Conservation (phyloP, 2,888 invertebrate species). For the Archaeoteleia sp. region DNA sequence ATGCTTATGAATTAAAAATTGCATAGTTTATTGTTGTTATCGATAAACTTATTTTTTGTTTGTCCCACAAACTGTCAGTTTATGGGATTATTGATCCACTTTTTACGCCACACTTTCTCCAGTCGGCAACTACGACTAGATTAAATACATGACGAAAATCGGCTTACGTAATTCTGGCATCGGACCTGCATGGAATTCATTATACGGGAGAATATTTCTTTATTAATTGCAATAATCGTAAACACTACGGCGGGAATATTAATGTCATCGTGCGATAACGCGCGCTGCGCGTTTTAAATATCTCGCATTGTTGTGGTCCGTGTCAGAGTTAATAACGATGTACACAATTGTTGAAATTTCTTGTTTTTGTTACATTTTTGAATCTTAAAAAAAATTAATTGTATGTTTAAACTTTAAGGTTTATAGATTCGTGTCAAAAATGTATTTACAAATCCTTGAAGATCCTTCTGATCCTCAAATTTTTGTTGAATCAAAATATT, state of each 20-base stretch:
- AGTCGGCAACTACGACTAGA: background rate
- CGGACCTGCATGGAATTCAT: background rate
- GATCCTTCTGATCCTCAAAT: no score
- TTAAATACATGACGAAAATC: constrained; percentile 7
- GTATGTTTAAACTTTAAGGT: no score
- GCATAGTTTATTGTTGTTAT: no score
- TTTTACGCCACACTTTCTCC: constrained; percentile 17
- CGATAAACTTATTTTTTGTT: constrained; percentile 11
- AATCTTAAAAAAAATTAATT: no score
- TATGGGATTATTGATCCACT: constrained; percentile 4
- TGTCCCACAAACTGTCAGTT: constrained; percentile 3
- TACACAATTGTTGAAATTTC: background rate
- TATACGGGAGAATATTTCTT: no score
- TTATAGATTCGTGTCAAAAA: no score
- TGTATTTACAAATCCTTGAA: no score
- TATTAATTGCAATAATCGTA: constrained; percentile 4
- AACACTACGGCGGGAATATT: constrained; percentile 1
- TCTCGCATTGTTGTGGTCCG: constrained; percentile 1
- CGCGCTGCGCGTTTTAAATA: background rate
- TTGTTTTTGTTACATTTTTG: background rate
- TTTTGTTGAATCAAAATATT: no score
- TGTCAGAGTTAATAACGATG: background rate
- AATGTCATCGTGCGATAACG: background rate
- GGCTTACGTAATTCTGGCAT: background rate
- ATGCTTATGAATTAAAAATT: no score